phyloP scores from a whole-genome alignment of 2,797 vertebrate species.

The Saxicola maurus region DNA sequence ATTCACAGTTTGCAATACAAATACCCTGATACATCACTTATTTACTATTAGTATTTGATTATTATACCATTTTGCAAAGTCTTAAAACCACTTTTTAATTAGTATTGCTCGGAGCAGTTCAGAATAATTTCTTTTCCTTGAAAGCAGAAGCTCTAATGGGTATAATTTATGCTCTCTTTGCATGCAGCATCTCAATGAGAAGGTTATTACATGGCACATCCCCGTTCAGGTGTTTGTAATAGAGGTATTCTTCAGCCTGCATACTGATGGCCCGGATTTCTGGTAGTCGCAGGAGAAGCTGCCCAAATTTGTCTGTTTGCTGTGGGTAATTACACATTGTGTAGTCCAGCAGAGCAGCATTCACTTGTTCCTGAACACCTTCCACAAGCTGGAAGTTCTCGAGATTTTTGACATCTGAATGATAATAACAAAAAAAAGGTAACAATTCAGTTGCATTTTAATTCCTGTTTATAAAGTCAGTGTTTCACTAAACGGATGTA shows the following conservation, averaged over 20 bases:
- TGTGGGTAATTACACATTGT: slow-evolving; percentile 96
- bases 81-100: slow-evolving; percentile 66
- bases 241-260: slow-evolving; percentile 98
- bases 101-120: slow-evolving; percentile 67
- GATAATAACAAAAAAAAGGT: background rate
- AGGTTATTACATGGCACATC: slow-evolving; percentile 99
- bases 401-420: slow-evolving; percentile 93
- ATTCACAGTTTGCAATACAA: slow-evolving; percentile 81
- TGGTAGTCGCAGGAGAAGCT: slow-evolving; percentile 91
- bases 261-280: slow-evolving; percentile 96
- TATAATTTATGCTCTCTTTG: slow-evolving; percentile 87
- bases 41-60: slow-evolving; percentile 77
- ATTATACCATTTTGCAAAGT: slow-evolving; percentile 70
- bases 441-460: slow-evolving; percentile 39
- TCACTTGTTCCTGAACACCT: slow-evolving; percentile 96
- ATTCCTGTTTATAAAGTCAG: slow-evolving; percentile 34
- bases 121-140: slow-evolving; percentile 51
- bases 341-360: slow-evolving; percentile 94
- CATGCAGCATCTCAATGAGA: slow-evolving; percentile 98
- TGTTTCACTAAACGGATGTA: background rate
- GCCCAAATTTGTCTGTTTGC: slow-evolving; percentile 95
- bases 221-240: slow-evolving; percentile 98
- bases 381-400: slow-evolving; percentile 98
- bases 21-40: slow-evolving; percentile 81
- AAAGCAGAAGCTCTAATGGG: slow-evolving; percentile 51